phyloP scores from a whole-genome alignment of 1,140 invertebrate genomes.

The Habropoda laboriosa region DNA sequence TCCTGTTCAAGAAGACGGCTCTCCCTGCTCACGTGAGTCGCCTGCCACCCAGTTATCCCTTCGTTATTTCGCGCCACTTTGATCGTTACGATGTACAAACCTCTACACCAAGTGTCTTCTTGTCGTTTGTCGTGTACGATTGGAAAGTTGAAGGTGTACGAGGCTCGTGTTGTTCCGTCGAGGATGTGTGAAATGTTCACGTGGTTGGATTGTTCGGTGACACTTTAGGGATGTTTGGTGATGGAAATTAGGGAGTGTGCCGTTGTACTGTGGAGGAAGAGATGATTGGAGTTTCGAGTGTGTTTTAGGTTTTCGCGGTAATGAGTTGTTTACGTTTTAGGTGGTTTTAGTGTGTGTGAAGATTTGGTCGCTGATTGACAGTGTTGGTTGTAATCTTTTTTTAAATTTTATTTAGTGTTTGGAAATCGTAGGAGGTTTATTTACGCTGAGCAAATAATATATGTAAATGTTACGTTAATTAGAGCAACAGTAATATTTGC shows the following conservation, averaged over 20 bases:
- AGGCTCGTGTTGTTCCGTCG: not conserved
- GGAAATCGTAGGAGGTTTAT: too few species aligned
- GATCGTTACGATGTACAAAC: not conserved
- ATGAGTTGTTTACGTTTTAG: too few species aligned
- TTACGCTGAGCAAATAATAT: too few species aligned
- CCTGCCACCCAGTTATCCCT: slow-evolving; percentile 22
- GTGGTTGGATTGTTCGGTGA: too few species aligned
- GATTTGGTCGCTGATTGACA: too few species aligned
- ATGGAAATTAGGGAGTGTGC: not conserved
- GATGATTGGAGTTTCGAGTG: not conserved
- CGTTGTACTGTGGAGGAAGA: not conserved
- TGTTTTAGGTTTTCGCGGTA: too few species aligned
- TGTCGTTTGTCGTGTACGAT: not conserved
- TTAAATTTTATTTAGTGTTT: too few species aligned
- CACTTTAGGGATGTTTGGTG: not conserved
- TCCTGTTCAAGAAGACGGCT: slow-evolving; percentile 55
- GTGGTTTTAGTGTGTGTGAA: too few species aligned
- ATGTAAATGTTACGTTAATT: too few species aligned
- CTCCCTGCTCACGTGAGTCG: slow-evolving; percentile 45
- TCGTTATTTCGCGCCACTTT: slow-evolving; percentile 5
- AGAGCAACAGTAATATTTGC: too few species aligned
- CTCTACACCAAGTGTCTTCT: not conserved
- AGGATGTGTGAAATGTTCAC: not conserved
- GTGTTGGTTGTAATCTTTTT: too few species aligned
- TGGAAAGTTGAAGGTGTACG: not conserved